A percentile compares a stretch with the other conserved stretches of the same genome.
Evolutionary conservation across 2,113 vertebrate genomes (phyloP).

Genomic region (Corydoras sp.): DNA sequence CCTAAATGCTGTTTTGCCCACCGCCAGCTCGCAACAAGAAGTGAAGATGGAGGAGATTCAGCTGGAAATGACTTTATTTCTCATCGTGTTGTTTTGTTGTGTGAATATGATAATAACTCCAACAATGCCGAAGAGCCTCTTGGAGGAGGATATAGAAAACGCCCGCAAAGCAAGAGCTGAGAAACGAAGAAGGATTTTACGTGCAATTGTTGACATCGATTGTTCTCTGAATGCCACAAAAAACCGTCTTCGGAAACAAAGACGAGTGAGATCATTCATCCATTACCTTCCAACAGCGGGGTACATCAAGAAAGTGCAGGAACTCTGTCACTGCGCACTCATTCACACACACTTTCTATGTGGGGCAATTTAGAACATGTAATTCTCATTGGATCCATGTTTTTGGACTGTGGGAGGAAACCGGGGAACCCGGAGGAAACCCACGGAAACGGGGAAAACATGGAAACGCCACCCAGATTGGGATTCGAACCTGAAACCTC

Average conservation of each 20-base stretch:
- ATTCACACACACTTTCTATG: too few relatives aligned
- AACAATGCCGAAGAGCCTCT: background rate
- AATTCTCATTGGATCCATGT: too few relatives aligned
- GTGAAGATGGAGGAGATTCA: background rate
- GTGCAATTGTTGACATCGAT: conserved; percentile 1
- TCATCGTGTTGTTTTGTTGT: background rate
- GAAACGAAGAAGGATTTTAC: background rate
- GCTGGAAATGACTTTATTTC: background rate
- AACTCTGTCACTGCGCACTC: too few relatives aligned
- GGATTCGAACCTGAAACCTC: too few relatives aligned
- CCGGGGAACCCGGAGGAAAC: too few relatives aligned
- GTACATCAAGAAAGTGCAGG: too few relatives aligned
- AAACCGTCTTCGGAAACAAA: background rate
- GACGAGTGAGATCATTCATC: background rate
- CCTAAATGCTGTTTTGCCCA: background rate
- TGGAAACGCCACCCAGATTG: too few relatives aligned
- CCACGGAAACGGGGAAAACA: too few relatives aligned
- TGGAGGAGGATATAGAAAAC: background rate
- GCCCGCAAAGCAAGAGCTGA: background rate
- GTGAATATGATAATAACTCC: background rate
- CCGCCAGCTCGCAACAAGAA: background rate
- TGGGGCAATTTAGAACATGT: too few relatives aligned
- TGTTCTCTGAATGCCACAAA: background rate
- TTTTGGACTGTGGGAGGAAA: too few relatives aligned
- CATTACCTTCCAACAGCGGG: too few relatives aligned